Evolutionary conservation across 1,140 invertebrate species (phyloP).

Genomic region (Musca vetustissima): DNA sequence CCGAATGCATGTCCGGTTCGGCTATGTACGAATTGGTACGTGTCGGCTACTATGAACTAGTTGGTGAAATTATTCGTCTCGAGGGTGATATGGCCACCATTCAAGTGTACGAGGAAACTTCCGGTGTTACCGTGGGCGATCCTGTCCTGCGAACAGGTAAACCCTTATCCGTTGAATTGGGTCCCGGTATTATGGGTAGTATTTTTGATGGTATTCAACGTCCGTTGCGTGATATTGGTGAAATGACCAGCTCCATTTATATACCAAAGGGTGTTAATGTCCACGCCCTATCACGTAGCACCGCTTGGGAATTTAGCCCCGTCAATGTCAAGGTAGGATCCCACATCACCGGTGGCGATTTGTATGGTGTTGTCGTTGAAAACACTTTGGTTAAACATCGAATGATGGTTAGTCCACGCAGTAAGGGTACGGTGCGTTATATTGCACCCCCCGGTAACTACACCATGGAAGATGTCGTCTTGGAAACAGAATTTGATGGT

Average conservation of each 20-base stretch:
- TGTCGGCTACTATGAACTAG: constrained; percentile 96
- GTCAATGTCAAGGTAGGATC: constrained; percentile 85
- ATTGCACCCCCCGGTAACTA: constrained; percentile 95
- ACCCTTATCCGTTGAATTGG: constrained; percentile 91
- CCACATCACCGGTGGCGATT: constrained; percentile 97
- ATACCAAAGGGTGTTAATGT: constrained; percentile 98
- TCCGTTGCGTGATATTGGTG: constrained; percentile 94
- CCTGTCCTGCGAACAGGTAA: constrained; percentile 98
- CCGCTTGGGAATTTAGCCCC: constrained; percentile 93
- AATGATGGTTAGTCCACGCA: constrained; percentile 90
- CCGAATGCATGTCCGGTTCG: constrained; percentile 97
- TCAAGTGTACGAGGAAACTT: constrained; percentile 98
- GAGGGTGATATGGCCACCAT: constrained; percentile 99
- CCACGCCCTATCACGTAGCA: constrained; percentile 80
- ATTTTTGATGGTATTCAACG: constrained; percentile 99
- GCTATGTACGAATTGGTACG: constrained; percentile 99
- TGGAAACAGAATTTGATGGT: constrained; percentile 98
- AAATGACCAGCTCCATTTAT: constrained; percentile 94
- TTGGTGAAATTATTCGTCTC: constrained; percentile 98
- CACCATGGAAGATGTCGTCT: constrained; percentile 89
- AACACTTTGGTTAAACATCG: constrained; percentile 97
- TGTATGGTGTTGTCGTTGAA: constrained; percentile 95
- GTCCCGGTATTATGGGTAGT: constrained; percentile 98
- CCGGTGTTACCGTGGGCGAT: constrained; percentile 98
- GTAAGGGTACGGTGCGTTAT: constrained; percentile 94